Percentiles rank a stretch among this genome's conserved stretches.
Conservation (phyloP, 2,888 invertebrate genomes). For the Tetrapedia diversipes region DNA sequence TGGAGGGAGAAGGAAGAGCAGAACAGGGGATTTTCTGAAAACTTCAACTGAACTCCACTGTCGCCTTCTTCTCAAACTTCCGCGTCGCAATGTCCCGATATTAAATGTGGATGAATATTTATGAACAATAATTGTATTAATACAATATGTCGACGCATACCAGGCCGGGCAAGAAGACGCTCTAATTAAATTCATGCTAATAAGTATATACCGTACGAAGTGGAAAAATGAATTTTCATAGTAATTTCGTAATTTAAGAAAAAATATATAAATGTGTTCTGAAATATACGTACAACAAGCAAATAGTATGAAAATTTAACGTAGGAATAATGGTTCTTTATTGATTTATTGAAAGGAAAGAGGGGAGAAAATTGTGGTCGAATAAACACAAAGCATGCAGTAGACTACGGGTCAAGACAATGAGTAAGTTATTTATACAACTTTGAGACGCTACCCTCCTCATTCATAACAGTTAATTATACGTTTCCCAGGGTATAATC, state of each 20-base stretch:
- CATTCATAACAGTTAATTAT: slow-evolving; percentile 64
- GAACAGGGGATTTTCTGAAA: slow-evolving; percentile 60
- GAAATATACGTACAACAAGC: neutral
- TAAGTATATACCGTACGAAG: slow-evolving; percentile 57
- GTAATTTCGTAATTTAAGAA: slow-evolving; percentile 3
- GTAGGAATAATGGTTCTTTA: slow-evolving; percentile 3
- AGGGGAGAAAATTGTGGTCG: slow-evolving; percentile 33
- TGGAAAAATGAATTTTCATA: slow-evolving; percentile 11
- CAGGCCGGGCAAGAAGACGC: slow-evolving; percentile 48
- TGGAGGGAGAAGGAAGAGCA: neutral
- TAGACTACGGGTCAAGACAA: slow-evolving; percentile 48
- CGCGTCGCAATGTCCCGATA: slow-evolving; percentile 65
- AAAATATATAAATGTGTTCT: neutral
- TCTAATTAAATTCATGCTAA: slow-evolving; percentile 79
- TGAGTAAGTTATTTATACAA: slow-evolving; percentile 71
- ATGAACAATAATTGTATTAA: slow-evolving; percentile 79
- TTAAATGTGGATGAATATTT: slow-evolving; percentile 80
- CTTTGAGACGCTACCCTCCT: slow-evolving; percentile 57
- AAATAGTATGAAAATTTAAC: neutral
- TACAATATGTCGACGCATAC: slow-evolving; percentile 71
- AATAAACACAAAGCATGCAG: slow-evolving; percentile 55
- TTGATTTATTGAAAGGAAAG: slow-evolving; percentile 14
- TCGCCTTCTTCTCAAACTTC: slow-evolving; percentile 62
- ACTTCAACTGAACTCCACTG: slow-evolving; percentile 61
- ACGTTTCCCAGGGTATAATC: slow-evolving; percentile 63